Percentiles rank a stretch among this genome's conserved stretches.
phyloP scores from a whole-genome alignment of 2,797 vertebrate species.

The Sebastes matsubarae region DNA sequence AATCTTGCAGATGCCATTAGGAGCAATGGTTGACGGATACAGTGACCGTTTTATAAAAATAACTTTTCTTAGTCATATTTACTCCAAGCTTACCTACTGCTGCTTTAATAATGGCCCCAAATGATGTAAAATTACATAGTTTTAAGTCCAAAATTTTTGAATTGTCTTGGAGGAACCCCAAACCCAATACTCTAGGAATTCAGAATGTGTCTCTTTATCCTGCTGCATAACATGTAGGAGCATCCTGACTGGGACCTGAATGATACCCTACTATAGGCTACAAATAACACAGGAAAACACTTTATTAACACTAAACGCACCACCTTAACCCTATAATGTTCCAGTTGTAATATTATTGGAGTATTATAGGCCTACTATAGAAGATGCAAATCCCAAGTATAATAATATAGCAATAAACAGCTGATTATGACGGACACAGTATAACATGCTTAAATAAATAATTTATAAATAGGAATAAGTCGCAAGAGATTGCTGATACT shows the following conservation, averaged over 20 bases:
- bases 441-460: not conserved
- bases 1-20: too few species aligned
- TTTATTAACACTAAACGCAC: not conserved
- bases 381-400: not conserved
- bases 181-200: too few species aligned
- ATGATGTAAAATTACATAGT: not conserved
- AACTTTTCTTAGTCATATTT: not conserved
- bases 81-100: not conserved
- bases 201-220: not conserved
- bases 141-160: fast-evolving
- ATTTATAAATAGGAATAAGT: not conserved
- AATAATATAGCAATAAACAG: not conserved
- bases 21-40: not conserved
- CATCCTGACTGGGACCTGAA: not conserved
- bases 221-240: not conserved
- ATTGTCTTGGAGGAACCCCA: too few species aligned
- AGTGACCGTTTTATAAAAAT: not conserved
- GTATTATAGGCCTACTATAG: not conserved
- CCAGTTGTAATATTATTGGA: not conserved
- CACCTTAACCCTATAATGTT: not conserved
- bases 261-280: not conserved
- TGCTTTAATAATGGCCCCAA: not conserved
- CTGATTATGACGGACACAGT: not conserved
- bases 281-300: not conserved
- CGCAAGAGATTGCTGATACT: not conserved